Percentiles rank a stretch among this genome's conserved stretches.
These are phyloP conservation scores for Idaea dimidiata DNA, from an alignment of 2,888 invertebrate genomes.

Conservation along the genomic window DNA sequence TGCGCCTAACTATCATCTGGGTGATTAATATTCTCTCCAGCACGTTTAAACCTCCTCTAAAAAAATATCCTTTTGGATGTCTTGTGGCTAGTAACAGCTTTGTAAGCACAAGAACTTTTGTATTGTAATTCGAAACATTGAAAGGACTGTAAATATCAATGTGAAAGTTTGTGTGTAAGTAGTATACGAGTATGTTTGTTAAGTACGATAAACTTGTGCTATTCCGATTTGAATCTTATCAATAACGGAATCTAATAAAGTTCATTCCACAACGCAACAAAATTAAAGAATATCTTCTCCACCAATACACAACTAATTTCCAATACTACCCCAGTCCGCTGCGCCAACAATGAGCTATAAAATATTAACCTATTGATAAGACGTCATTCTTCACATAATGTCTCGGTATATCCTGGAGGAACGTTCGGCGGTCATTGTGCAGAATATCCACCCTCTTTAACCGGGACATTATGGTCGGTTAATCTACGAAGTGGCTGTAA, in stretches of 20 bases:
- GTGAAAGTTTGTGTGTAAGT: no score
- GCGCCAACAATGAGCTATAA: conserved; percentile 41
- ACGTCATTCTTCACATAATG: conserved; percentile 13
- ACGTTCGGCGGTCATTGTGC: conserved; percentile 22
- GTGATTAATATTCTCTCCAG: neutral
- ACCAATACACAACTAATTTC: neutral
- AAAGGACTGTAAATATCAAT: no score
- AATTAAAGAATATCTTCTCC: neutral
- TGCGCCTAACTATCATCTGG: neutral
- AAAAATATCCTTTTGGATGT: no score
- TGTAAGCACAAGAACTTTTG: no score
- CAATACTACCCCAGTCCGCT: neutral
- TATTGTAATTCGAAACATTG: no score
- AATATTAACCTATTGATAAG: conserved; percentile 38
- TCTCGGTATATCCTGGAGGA: conserved; percentile 1
- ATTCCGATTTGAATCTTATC: no score
- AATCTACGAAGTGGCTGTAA: neutral
- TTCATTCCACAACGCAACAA: neutral
- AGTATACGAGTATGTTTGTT: no score
- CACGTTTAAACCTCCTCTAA: neutral
- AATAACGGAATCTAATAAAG: no score
- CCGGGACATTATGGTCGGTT: conserved; percentile 40
- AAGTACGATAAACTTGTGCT: no score
- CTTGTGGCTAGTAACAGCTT: no score
- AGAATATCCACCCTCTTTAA: conserved; percentile 39